Conservation (phyloP, 2,113 vertebrate genomes). For the Lycaon pictus region DNA sequence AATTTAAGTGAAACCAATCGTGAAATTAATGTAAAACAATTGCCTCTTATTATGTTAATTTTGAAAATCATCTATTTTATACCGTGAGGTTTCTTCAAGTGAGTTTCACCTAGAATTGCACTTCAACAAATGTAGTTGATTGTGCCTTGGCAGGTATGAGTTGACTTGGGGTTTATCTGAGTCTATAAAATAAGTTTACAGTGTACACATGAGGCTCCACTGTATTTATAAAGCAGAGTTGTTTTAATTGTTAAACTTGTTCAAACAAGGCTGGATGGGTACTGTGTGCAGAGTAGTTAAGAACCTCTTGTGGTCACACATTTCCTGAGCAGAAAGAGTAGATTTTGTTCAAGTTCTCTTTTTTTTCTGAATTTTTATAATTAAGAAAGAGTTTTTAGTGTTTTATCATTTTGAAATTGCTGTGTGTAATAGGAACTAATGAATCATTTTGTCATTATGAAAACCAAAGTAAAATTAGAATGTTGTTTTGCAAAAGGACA, state of each 20-base stretch:
- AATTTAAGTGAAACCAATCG: slow-evolving; percentile 16
- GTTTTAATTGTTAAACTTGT: background rate
- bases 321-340: slow-evolving; percentile 41
- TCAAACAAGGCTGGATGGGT: background rate
- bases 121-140: slow-evolving; percentile 6
- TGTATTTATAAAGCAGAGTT: background rate
- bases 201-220: background rate
- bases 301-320: background rate
- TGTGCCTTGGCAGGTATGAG: background rate
- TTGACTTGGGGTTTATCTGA: background rate
- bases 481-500: slow-evolving; percentile 66
- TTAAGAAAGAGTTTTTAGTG: slow-evolving; percentile 61
- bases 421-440: slow-evolving; percentile 73
- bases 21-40: background rate
- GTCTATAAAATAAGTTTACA: background rate
- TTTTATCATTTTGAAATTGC: slow-evolving; percentile 76
- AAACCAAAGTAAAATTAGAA: slow-evolving; percentile 78
- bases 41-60: background rate
- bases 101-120: background rate
- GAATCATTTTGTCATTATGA: slow-evolving; percentile 77
- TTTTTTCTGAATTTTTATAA: slow-evolving; percentile 58
- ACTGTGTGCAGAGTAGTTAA: background rate
- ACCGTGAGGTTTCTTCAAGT: slow-evolving; percentile 38
- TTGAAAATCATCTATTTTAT: slow-evolving; percentile 10
- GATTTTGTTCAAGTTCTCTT: slow-evolving; percentile 29